Percentiles rank a stretch among this genome's conserved stretches.
Evolutionary conservation across 2,888 invertebrate species (phyloP).

Genomic region (Marasmarcha lunaedactyla): DNA sequence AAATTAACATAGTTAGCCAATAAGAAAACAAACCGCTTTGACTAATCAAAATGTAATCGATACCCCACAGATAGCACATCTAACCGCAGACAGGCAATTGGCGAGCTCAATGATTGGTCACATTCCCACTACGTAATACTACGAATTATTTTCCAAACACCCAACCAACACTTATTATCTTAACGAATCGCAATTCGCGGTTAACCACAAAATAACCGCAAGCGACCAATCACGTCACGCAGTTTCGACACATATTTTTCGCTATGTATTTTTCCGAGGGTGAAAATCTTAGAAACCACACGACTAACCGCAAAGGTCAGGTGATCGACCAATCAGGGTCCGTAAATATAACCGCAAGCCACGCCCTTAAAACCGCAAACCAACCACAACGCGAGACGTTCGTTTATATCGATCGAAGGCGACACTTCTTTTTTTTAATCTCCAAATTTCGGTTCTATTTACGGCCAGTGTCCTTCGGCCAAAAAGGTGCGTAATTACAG

Average conservation of each 20-base stretch:
- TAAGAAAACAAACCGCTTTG: conserved; percentile 8
- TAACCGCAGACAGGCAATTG: conserved; percentile 23
- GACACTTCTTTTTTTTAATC: conserved; percentile 46
- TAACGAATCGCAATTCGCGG: conserved; percentile 63
- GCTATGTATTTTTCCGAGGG: conserved; percentile 63
- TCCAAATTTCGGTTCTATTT: conserved; percentile 14
- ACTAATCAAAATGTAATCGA: conserved; percentile 9
- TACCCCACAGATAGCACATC: conserved; percentile 6
- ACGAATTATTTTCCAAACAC: conserved; percentile 28
- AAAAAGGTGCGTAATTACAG: conserved; percentile 5
- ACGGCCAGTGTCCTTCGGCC: conserved; percentile 26
- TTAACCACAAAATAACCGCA: conserved; percentile 60
- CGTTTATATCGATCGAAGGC: conserved; percentile 51
- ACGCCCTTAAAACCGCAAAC: conserved; percentile 76
- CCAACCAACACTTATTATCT: conserved; percentile 52
- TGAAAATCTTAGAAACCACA: conserved; percentile 74
- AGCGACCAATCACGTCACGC: conserved; percentile 48
- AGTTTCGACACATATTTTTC: conserved; percentile 48
- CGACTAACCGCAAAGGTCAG: conserved; percentile 69
- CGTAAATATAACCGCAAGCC: conserved; percentile 72
- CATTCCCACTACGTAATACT: conserved; percentile 41
- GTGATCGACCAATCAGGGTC: conserved; percentile 70
- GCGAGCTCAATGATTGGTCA: conserved; percentile 12
- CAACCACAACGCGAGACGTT: conserved; percentile 69
- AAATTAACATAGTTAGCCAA: no score